phyloP scores from a whole-genome alignment of 2,888 invertebrate genomes.

The Biston betularia region DNA sequence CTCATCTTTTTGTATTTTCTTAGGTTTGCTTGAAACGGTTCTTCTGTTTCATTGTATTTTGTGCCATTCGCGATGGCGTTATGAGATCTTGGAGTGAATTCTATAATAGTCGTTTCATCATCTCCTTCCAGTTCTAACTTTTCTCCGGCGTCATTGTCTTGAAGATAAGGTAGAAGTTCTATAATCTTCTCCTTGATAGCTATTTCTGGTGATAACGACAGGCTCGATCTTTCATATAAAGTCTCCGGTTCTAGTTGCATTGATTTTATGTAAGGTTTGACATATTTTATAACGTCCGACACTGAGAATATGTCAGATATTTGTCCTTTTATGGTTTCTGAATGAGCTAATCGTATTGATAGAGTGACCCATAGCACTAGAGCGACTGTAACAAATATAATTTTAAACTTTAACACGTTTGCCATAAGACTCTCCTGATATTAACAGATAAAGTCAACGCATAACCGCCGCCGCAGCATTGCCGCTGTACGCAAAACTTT shows the following conservation, averaged over 20 bases:
- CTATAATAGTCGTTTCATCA: conserved; percentile 66
- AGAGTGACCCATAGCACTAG: conserved; percentile 22
- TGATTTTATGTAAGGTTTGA: conserved; percentile 53
- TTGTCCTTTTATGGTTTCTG: conserved; percentile 26
- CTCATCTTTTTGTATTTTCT: conserved; percentile 62
- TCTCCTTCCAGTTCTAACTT: conserved; percentile 51
- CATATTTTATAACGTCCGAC: conserved; percentile 51
- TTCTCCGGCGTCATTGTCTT: conserved; percentile 55
- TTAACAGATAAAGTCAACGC: too few species aligned
- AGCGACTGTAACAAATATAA: conserved; percentile 19
- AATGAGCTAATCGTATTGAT: conserved; percentile 6
- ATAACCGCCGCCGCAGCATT: too few species aligned
- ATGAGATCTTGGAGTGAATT: conserved; percentile 53
- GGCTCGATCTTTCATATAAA: neutral
- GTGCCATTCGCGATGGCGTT: neutral
- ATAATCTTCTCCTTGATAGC: conserved; percentile 56
- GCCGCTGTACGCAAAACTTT: too few species aligned
- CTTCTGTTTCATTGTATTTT: conserved; percentile 13
- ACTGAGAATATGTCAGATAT: conserved; percentile 41
- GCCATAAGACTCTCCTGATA: too few species aligned
- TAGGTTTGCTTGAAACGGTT: conserved; percentile 50
- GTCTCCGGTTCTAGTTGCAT: conserved; percentile 1
- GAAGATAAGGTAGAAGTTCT: conserved; percentile 56
- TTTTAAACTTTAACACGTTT: neutral
- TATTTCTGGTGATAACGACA: conserved; percentile 28